A percentile compares a stretch with the other conserved stretches of the same genome.
phyloP scores from a whole-genome alignment of 2,797 vertebrate genomes.

The Gallinago stenura region DNA sequence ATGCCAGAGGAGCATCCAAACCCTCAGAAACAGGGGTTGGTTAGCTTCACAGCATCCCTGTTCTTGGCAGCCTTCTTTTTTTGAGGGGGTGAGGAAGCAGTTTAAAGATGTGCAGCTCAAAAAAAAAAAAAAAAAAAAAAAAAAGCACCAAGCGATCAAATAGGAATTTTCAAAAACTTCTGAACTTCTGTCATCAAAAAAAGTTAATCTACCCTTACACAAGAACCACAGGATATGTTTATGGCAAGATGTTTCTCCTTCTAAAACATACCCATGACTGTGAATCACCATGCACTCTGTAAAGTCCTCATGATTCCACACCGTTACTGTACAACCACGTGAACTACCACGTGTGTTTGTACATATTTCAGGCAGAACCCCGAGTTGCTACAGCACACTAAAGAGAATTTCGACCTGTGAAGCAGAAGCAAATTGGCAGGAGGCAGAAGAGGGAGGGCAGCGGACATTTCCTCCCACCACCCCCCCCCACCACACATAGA shows the following conservation, averaged over 20 bases:
- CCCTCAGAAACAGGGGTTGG: not conserved
- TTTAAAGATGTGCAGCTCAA: not conserved
- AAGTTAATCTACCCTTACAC: not conserved
- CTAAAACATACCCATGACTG: not conserved
- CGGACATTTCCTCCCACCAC: rapidly evolving
- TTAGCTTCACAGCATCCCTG: not conserved
- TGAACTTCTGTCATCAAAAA: not conserved
- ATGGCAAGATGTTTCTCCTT: not conserved
- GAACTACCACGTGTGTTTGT: not conserved
- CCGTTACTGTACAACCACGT: not conserved
- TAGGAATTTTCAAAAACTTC: not conserved
- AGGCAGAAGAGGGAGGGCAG: not conserved
- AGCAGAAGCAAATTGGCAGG: not conserved
- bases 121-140: not conserved
- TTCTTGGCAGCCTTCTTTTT: not conserved
- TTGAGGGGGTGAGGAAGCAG: rapidly evolving
- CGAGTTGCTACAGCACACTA: not conserved
- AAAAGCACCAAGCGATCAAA: not conserved
- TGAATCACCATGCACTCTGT: not conserved
- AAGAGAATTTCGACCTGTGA: not conserved
- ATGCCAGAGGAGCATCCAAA: not conserved
- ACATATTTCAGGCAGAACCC: not conserved
- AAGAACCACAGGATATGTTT: not conserved
- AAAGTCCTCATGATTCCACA: not conserved
- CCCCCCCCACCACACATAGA: not conserved